Conservation (phyloP, 2,113 vertebrate species). For the Melanocharis versteri region DNA sequence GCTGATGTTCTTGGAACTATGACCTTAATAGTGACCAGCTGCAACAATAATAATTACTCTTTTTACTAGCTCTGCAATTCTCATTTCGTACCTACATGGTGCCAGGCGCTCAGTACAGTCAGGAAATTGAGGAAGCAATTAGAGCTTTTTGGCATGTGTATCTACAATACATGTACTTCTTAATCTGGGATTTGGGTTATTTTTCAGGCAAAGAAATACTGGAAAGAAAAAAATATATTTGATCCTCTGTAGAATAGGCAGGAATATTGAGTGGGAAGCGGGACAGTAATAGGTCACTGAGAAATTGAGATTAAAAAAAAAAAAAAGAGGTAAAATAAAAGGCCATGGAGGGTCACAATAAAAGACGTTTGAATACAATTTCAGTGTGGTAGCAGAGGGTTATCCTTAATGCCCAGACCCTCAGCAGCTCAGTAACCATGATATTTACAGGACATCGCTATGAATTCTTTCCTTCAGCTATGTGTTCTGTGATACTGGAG, state of each 20-base stretch:
- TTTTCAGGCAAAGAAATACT: neutral
- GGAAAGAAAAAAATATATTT: neutral
- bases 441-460: neutral
- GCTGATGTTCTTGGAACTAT: neutral
- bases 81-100: neutral
- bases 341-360: neutral
- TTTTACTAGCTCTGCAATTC: slow-evolving; percentile 17
- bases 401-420: neutral
- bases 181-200: neutral
- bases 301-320: neutral
- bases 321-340: neutral
- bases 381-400: neutral
- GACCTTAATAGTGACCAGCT: neutral
- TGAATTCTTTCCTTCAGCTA: neutral
- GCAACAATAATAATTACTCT: neutral
- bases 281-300: neutral
- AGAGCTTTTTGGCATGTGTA: neutral
- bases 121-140: slow-evolving; percentile 18
- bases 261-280: neutral
- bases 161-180: neutral
- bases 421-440: neutral
- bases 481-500: neutral
- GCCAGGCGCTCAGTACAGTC: neutral
- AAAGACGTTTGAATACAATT: neutral
- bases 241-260: neutral